phyloP scores from a whole-genome alignment of 2,888 invertebrate species.

The Phengaris alcon region DNA sequence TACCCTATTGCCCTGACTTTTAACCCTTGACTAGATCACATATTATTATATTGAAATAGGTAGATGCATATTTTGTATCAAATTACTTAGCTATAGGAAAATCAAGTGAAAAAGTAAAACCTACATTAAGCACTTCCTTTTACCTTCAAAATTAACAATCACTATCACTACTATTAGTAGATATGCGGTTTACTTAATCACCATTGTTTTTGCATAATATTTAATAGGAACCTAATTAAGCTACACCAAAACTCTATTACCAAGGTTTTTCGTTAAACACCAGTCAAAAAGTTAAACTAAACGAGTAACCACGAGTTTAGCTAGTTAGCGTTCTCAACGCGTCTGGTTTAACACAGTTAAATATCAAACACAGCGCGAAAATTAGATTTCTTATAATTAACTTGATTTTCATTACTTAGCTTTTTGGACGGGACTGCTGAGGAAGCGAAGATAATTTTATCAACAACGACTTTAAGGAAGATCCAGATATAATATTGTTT shows the following conservation, averaged over 20 bases:
- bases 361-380: constrained; percentile 4
- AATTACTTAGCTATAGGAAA: too few species aligned
- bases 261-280: neutral
- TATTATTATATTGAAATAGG: too few species aligned
- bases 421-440: constrained; percentile 9
- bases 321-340: constrained; percentile 5
- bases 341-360: constrained; percentile 6
- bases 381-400: constrained; percentile 12
- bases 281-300: neutral
- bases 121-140: too few species aligned
- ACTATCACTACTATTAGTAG: too few species aligned
- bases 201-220: neutral
- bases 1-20: too few species aligned
- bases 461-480: neutral
- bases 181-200: too few species aligned
- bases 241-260: neutral
- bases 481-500: neutral
- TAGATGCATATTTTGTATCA: too few species aligned
- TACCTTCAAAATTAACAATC: too few species aligned
- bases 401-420: constrained; percentile 15
- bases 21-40: too few species aligned
- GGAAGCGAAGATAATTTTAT: constrained; percentile 15
- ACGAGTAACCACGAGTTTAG: neutral
- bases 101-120: too few species aligned
- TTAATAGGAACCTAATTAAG: neutral